Evolutionary conservation across 2,113 vertebrate species (phyloP).

Genomic region (Cepphus grylle): DNA sequence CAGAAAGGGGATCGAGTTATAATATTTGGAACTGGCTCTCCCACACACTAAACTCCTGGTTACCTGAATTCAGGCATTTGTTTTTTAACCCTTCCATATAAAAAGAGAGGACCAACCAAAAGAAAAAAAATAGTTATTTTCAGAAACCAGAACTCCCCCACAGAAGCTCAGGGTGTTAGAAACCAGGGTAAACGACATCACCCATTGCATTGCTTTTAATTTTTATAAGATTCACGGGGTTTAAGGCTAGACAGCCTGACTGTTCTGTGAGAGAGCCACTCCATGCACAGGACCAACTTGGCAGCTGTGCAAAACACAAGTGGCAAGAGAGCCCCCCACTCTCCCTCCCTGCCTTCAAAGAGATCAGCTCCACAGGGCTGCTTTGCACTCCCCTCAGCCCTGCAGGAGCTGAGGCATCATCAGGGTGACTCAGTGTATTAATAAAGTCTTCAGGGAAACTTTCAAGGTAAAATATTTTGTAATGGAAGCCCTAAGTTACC

Average conservation of each 20-base stretch:
- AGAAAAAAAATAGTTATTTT: not conserved
- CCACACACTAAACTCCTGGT: not conserved
- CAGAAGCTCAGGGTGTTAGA: not conserved
- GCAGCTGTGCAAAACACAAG: not conserved
- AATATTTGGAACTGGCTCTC: not conserved
- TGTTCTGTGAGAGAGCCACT: not conserved
- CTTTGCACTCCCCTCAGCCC: not conserved
- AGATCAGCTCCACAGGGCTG: not conserved
- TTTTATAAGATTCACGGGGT: not conserved
- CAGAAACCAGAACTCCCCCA: not conserved
- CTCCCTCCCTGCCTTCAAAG: not conserved
- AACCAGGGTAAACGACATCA: not conserved
- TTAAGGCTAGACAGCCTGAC: not conserved
- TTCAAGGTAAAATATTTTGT: not conserved
- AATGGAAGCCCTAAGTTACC: not conserved
- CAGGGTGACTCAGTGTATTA: not conserved
- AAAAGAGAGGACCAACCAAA: not conserved
- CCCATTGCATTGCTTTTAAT: not conserved
- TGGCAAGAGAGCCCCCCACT: not conserved
- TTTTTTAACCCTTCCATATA: not conserved
- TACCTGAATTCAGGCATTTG: not conserved
- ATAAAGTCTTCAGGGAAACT: not conserved
- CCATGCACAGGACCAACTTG: not conserved
- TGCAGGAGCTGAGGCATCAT: not conserved
- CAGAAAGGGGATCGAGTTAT: not conserved